Evolutionary conservation across 2,888 invertebrate genomes (phyloP), one percentile per base, ranked within the genome.

Genomic region (Cenopis cana): DNA sequence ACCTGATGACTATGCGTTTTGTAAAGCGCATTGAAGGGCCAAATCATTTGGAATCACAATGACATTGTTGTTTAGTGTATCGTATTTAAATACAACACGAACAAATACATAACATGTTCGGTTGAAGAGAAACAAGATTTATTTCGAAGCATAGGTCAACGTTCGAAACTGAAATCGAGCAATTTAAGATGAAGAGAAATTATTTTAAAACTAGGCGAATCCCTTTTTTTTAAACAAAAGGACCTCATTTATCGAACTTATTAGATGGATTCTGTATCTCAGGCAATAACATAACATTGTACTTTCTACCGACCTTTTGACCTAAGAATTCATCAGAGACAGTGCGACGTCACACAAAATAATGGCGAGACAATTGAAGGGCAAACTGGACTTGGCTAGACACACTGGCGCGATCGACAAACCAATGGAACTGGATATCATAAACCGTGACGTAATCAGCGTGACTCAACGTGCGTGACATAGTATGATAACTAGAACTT

Each of bases 1-100:
- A 68, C 65, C 71, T 60, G 52, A 55, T 73, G 70, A 73, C 68
- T 29, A 17, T 50, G 70, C 68, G 41, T 64, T 59, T 73, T 68
- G 54, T 55, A 14, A 70, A 65, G 71, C 50, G 71, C 55, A 70
- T 57, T 55, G 46, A 61, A 61, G 59, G 65, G 66, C 61, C 55
- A 50, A 71, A 71, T 60, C 55, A 66, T 66, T 55, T 60, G 5
- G 55, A 33, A 71, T 67, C 50, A 71, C 71, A 56, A 70, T 55
- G 33, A 57, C 65, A 60, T 60, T 59, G 70, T 70, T 59, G 33
- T 41, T 67, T 60, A 33, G 59, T 56, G 33, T 49, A 24, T 18
- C 20, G 1, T 36, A 18, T 52, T 64, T 20, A 52, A 64, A 64
- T 52, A 64, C 14, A 64, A 50, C 33, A 36, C 17, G 18, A 36